Percentiles rank a stretch among this genome's conserved stretches.
phyloP scores from a whole-genome alignment of 2,797 vertebrate species.

The Anguilla anguilla region DNA sequence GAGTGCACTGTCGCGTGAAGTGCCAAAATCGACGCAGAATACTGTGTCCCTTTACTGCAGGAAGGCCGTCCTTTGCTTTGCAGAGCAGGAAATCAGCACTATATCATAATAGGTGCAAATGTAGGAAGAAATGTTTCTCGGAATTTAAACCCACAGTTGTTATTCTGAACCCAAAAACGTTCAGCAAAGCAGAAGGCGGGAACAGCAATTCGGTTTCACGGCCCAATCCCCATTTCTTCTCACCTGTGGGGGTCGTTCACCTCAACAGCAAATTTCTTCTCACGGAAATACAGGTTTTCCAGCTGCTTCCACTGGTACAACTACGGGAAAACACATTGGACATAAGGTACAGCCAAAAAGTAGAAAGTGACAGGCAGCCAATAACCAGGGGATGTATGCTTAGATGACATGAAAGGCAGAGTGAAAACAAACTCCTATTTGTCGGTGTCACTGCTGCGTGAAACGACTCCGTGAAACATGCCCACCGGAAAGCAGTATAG shows the following conservation, averaged over 20 bases:
- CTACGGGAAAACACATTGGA: conserved; percentile 60
- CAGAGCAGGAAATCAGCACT: conserved; percentile 47
- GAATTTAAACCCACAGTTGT: not conserved
- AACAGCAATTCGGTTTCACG: not conserved
- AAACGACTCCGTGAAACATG: conserved; percentile 1
- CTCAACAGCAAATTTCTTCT: conserved; percentile 97
- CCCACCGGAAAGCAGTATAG: not conserved
- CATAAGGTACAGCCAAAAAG: conserved; percentile 26
- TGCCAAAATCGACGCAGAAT: conserved; percentile 40
- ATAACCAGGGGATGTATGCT: conserved; percentile 29
- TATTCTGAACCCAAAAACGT: not conserved
- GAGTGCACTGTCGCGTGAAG: conserved; percentile 25
- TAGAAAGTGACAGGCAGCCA: conserved; percentile 33
- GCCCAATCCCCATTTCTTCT: conserved; percentile 38
- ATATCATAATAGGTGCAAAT: conserved; percentile 48
- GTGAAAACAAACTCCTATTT: conserved; percentile 32
- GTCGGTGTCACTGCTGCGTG: not conserved
- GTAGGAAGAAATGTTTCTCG: not conserved
- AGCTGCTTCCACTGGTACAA: conserved; percentile 96
- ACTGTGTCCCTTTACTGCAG: conserved; percentile 42
- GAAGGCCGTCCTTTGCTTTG: conserved; percentile 50
- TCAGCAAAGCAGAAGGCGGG: not conserved
- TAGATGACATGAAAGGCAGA: conserved; percentile 33
- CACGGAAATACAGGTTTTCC: conserved; percentile 96
- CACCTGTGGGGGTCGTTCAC: conserved; percentile 93